Base-by-base conservation (phyloP, 2,113 vertebrate genomes). In the Danio rerio region DNA sequence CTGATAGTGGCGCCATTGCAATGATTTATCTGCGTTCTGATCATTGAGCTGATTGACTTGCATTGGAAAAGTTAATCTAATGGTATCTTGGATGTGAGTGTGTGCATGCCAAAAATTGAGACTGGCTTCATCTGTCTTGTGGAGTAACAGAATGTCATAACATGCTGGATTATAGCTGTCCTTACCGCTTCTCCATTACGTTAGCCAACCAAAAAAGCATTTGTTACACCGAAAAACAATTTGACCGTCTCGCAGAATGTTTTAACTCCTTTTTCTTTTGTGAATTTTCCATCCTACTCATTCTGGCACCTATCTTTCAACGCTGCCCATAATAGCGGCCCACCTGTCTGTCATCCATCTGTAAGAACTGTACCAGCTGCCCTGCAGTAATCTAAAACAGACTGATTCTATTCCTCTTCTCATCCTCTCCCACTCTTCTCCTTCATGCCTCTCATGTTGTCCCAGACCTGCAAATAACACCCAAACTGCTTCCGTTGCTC, bases 301-400 rank as follows among this genome's bases (percentile, higher is more conserved):
- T 76, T 61, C 47, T 74, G 18, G 42, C 76, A 69, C 68, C 80
- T 78, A 81, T 76, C 81, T 61, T 62, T 83, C 31, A 80, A 53
- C 75, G 61, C 74, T 59, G 74, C 52, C 84, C 50, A 11, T 85
- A 73, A 80, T 69, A 75, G 15, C 71, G 47, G 56, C 10, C 13
- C 43, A 58, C 65, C 73, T 78, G 83, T 85, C 83, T 52, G 62
- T 83, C 69, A 53, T 69, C 12, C 71, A 82, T 85, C 20, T 82
- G 50, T 68, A 66, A 58, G 59, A 78, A 42, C 56, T 59, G 15
- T 40, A 58, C 52, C n/a, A 56, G 71, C 81, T 53, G 47, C 81
- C 62, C 20, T 18, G 12, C 55, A 21, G 20, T 13, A 31, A 42
- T 72, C 61, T 59, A 69, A 62, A 69, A 70, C 58, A 76, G 21